Evolutionary conservation across 2,888 invertebrate genomes (phyloP).

Genomic region (Agrochola circellaris): DNA sequence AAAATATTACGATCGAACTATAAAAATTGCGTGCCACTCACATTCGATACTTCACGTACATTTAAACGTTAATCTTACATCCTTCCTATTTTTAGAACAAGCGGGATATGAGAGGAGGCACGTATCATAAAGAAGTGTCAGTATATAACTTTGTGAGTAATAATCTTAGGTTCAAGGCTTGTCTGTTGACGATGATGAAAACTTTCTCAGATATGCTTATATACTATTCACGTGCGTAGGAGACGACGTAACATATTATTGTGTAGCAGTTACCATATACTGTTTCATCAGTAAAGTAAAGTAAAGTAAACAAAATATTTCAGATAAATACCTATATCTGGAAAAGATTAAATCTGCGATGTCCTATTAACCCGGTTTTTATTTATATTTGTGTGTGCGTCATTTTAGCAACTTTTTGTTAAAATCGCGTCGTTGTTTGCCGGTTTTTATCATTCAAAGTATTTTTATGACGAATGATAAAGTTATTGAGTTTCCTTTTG

Average conservation of each 20-base stretch:
- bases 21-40: slow-evolving; percentile 78
- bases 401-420: slow-evolving; percentile 47
- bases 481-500: background rate
- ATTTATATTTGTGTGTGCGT: slow-evolving; percentile 53
- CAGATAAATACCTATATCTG: slow-evolving; percentile 26
- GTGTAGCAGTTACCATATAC: background rate
- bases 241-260: slow-evolving; percentile 16
- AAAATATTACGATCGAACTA: slow-evolving; percentile 80
- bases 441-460: slow-evolving; percentile 37
- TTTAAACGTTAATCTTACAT: slow-evolving; percentile 69
- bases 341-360: slow-evolving; percentile 47
- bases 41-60: slow-evolving; percentile 71
- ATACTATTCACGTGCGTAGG: background rate
- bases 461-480: slow-evolving; percentile 46
- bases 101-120: slow-evolving; percentile 20
- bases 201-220: slow-evolving; percentile 1
- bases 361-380: slow-evolving; percentile 58
- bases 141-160: background rate
- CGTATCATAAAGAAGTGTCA: slow-evolving; percentile 16
- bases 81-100: slow-evolving; percentile 67
- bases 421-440: slow-evolving; percentile 50
- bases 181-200: slow-evolving; percentile 17
- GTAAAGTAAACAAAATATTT: slow-evolving; percentile 7
- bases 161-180: slow-evolving; percentile 7
- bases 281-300: slow-evolving; percentile 36